These are phyloP conservation scores for Spodoptera exigua DNA, from an alignment of 2,888 invertebrate species.

Conservation along the genomic window DNA sequence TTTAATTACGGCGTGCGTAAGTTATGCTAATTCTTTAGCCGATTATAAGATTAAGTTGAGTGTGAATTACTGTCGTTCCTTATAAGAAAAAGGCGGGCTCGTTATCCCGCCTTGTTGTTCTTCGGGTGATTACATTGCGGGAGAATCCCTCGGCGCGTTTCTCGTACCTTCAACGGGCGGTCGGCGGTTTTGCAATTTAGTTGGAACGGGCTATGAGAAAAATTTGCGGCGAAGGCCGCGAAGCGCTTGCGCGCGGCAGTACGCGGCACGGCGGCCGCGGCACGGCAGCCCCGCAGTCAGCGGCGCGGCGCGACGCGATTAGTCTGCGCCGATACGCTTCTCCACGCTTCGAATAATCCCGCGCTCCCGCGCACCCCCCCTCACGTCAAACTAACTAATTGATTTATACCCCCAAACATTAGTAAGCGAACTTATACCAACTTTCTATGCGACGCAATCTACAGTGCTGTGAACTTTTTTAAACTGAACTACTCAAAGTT, in stretches of 20 bases:
- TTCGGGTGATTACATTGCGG: constrained; percentile 80
- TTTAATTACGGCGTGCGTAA: constrained; percentile 63
- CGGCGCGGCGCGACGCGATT: constrained; percentile 61
- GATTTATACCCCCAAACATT: constrained; percentile 78
- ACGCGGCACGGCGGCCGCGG: constrained; percentile 59
- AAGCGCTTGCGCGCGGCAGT: constrained; percentile 71
- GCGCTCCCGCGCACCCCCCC: constrained; percentile 61
- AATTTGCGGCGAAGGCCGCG: constrained; percentile 75
- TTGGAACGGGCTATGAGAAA: constrained; percentile 81
- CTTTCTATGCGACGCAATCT: constrained; percentile 60
- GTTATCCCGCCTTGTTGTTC: constrained; percentile 80
- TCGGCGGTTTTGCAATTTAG: constrained; percentile 85
- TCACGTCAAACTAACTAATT: constrained; percentile 82
- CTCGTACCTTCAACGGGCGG: constrained; percentile 76
- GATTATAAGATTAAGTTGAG: constrained; percentile 78
- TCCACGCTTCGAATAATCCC: constrained; percentile 54
- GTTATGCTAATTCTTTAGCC: constrained; percentile 73
- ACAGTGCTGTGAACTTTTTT: constrained; percentile 63
- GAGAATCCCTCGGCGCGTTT: constrained; percentile 75
- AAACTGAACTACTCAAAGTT: constrained; percentile 35
- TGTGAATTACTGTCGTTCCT: constrained; percentile 72
- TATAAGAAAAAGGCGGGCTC: constrained; percentile 73
- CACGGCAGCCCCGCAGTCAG: constrained; percentile 65
- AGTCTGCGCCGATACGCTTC: constrained; percentile 55
- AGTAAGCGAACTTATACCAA: constrained; percentile 66